Evolutionary conservation across 2,888 invertebrate species (phyloP).

Genomic region (Brassicogethes aeneus): DNA sequence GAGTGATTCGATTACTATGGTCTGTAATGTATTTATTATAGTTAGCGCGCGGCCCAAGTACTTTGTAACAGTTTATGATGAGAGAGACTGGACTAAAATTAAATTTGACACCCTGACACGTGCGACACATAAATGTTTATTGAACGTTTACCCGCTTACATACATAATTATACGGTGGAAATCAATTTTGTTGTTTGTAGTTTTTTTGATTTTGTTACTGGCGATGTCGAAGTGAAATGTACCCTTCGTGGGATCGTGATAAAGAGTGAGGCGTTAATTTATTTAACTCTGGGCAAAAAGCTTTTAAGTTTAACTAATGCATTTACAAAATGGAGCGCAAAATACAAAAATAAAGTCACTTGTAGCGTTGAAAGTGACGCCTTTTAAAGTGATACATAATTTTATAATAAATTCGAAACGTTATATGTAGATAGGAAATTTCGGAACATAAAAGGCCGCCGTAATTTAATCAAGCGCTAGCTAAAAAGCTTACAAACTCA

Average conservation of each 20-base stretch:
- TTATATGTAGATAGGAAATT: constrained; percentile 33
- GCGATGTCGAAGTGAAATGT: too few species aligned
- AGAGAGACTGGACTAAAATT: not conserved
- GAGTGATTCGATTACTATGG: constrained; percentile 23
- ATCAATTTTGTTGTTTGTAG: too few species aligned
- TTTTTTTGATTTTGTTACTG: too few species aligned
- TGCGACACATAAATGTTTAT: not conserved
- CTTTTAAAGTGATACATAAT: constrained; percentile 34
- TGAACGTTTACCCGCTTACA: too few species aligned
- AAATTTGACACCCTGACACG: not conserved
- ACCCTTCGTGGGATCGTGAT: not conserved
- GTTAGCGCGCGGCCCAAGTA: constrained; percentile 24
- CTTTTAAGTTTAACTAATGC: not conserved
- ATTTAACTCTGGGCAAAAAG: not conserved
- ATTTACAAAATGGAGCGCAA: not conserved
- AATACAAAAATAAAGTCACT: constrained; percentile 13
- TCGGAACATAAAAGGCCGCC: constrained; percentile 31
- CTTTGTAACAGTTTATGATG: constrained; percentile 9
- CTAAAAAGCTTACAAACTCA: constrained; percentile 34
- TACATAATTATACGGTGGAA: too few species aligned
- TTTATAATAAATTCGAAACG: constrained; percentile 35
- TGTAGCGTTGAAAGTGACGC: constrained; percentile 30
- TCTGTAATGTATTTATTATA: constrained; percentile 29
- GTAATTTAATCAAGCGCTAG: constrained; percentile 30
- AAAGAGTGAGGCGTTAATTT: not conserved